A percentile compares a stretch with the other conserved stretches of the same genome.
Conservation (phyloP, 1,140 invertebrate species). For the Campoletis sonorensis region DNA sequence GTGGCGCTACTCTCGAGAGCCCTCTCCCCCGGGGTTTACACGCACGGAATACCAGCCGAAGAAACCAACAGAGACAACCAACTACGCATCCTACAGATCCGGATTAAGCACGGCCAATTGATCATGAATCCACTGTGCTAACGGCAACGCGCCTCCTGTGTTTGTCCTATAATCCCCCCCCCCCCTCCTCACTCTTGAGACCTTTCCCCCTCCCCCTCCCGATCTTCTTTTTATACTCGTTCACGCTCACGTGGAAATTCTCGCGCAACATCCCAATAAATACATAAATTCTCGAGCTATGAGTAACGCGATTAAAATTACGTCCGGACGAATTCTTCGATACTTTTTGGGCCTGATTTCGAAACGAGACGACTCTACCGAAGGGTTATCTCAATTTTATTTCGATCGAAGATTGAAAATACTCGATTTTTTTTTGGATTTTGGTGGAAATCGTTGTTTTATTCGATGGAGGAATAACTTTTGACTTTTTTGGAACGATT, state of each 20-base stretch:
- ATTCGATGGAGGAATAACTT: too few relatives aligned
- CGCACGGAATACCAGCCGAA: background rate
- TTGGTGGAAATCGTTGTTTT: too few relatives aligned
- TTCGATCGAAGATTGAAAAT: too few relatives aligned
- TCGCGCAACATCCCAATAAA: slow-evolving; percentile 45
- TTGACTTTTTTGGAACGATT: too few relatives aligned
- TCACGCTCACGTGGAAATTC: slow-evolving; percentile 52
- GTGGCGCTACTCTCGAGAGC: background rate
- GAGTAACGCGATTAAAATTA: background rate
- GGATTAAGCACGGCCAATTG: slow-evolving; percentile 75
- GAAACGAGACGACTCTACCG: too few relatives aligned
- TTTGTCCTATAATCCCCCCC: slow-evolving; percentile 61
- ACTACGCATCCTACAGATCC: slow-evolving; percentile 65
- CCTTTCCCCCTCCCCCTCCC: background rate
- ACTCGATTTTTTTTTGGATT: too few relatives aligned
- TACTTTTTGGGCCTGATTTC: too few relatives aligned
- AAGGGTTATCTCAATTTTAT: too few relatives aligned
- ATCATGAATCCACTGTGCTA: slow-evolving; percentile 67
- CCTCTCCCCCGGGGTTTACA: slow-evolving; percentile 44
- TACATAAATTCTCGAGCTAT: slow-evolving; percentile 11
- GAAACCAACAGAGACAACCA: slow-evolving; percentile 55
- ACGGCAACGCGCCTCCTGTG: slow-evolving; percentile 67
- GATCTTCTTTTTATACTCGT: too few relatives aligned
- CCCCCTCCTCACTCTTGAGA: background rate
- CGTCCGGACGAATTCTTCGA: too few relatives aligned